Base-by-base conservation (phyloP, 1,140 invertebrate species). In the Zaprionus tsacasi region DNA sequence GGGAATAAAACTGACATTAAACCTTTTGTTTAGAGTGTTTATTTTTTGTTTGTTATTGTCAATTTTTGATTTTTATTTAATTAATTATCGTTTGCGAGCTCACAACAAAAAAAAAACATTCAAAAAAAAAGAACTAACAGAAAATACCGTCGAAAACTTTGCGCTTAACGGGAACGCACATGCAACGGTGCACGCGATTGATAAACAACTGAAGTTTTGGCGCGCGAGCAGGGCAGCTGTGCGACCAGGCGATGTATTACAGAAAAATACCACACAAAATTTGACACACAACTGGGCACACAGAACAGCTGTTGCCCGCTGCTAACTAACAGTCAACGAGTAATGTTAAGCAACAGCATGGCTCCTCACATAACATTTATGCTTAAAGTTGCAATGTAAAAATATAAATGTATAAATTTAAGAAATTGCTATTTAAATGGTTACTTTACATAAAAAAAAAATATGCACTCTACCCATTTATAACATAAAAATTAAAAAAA, bases 181-280 rank as follows among this genome's bases (percentile, higher is more conserved):
- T 76, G 60, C 69, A 76, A 25, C 61, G 45, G 55, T 54, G 36
- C 30, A 36, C 69, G 73, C 73, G 73, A 70, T 66, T 76, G 69
- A 71, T 76, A 76, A 71, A 71, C 73, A 76, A 76, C 73, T 76
- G 55, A 76, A 54, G 60, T 66, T 71, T 76, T 65, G 69, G 69
- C 72, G 72, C 72, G 72, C 72, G 59, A 75, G 55, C 27, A 21
- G 27, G 17, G 17, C 36, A 8, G 35, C 33, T 70, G 36, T 75
- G 72, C 60, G 60, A 70, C 72, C 68, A 70, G 59, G 36, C 21
- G 1, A 15, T 10, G 13, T 4, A 2, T 52, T 17, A 45, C 11
- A 12, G 0, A 1, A n/a, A 75, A 75, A 75, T 75, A 59, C 68
- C 72, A 38, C 56, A 50, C 15, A 13, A 36, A 57, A n/a, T 38